Evolutionary conservation across 92 coral and sea anemone genomes (phyloP).

Genomic region (Epizoanthus rinbou): DNA sequence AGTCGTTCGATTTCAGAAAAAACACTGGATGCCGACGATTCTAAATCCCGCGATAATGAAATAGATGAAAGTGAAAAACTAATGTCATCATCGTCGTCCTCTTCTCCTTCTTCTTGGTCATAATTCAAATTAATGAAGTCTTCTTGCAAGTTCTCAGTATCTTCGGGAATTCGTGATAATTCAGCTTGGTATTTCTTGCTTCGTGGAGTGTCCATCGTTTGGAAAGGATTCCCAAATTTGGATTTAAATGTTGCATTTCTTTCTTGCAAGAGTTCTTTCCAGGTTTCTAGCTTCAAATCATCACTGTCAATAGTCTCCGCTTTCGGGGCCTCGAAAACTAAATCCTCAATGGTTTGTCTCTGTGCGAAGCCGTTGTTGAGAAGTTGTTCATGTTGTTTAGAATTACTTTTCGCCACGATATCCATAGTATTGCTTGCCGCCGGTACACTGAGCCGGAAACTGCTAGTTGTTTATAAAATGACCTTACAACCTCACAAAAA

Average conservation of each 20-base stretch:
- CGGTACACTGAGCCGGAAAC: background rate
- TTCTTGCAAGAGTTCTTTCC: slow-evolving; percentile 1
- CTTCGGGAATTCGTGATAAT: slow-evolving; percentile 23
- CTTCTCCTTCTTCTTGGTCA: background rate
- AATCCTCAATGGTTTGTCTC: background rate
- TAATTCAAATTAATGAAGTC: background rate
- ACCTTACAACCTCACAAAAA: background rate
- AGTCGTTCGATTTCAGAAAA: slow-evolving; percentile 61
- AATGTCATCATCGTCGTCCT: background rate
- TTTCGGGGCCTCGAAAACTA: background rate
- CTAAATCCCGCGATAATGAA: slow-evolving; percentile 7
- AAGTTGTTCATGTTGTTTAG: background rate
- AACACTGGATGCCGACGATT: background rate
- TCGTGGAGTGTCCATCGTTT: slow-evolving; percentile 7
- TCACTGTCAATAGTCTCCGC: background rate
- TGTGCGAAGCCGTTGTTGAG: background rate
- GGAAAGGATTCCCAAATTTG: slow-evolving; percentile 2
- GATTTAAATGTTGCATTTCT: background rate
- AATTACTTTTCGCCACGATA: background rate
- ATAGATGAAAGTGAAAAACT: slow-evolving; percentile 6
- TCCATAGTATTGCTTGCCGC: background rate
- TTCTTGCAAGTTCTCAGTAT: slow-evolving; percentile 8
- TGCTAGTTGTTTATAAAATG: background rate
- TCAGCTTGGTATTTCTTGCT: slow-evolving; percentile 18
- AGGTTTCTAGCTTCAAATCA: background rate